phyloP scores from a whole-genome alignment of 2,888 invertebrate species.

The Brachylomia viminalis region DNA sequence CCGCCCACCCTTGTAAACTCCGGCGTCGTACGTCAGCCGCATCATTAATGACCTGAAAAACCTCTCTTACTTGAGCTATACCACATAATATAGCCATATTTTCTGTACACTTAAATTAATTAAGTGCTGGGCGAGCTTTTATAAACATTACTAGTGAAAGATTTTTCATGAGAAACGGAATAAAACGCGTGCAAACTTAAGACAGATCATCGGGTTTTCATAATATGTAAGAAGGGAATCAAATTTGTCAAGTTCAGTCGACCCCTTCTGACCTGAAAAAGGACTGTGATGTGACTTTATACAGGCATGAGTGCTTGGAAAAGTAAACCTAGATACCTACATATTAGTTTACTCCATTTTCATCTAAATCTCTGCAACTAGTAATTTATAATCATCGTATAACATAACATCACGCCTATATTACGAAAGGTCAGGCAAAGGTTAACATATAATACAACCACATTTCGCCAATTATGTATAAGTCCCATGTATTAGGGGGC shows the following conservation, averaged over 20 bases:
- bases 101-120: not conserved
- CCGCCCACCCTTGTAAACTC: not conserved
- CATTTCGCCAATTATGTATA: not conserved
- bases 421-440: not conserved
- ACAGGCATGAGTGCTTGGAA: not conserved
- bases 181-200: not conserved
- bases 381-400: not conserved
- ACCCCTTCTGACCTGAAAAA: constrained; percentile 7
- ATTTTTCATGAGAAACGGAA: not conserved
- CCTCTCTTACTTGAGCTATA: constrained; percentile 5
- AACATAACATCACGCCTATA: not conserved
- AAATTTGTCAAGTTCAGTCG: constrained; percentile 13
- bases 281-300: constrained; percentile 16
- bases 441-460: not conserved
- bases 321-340: not conserved
- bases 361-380: not conserved
- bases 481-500: not conserved
- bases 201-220: not conserved
- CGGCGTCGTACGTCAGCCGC: constrained; percentile 3
- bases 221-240: not conserved
- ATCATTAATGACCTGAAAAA: constrained; percentile 43
- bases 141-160: not conserved
- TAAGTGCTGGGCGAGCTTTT: not conserved
- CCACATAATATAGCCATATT: constrained; percentile 13
- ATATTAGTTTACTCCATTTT: not conserved